phyloP scores from a whole-genome alignment of 53 echinoderm and acorn worm genomes.

The Zoroaster sp. region DNA sequence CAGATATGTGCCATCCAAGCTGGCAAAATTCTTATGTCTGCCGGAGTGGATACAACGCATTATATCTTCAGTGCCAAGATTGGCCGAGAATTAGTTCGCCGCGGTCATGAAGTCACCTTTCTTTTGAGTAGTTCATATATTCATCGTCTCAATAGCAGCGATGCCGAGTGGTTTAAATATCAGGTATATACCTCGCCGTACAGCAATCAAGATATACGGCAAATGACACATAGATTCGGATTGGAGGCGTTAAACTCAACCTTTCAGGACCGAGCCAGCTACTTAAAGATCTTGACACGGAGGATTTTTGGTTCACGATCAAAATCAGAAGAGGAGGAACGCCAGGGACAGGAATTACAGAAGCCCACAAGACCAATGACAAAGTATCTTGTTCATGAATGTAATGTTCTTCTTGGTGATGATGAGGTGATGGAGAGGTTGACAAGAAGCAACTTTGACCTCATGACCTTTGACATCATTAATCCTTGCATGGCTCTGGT shows the following conservation, averaged over 20 bases:
- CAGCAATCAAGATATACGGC: not conserved
- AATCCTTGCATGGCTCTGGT: constrained; percentile 43
- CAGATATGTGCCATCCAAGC: not conserved
- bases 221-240: not conserved
- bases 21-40: constrained; percentile 27
- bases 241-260: constrained; percentile 1
- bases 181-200: constrained; percentile 12
- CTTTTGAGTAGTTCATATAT: constrained; percentile 33
- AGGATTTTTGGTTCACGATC: not conserved
- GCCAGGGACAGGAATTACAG: not conserved
- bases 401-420: constrained; percentile 18
- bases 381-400: constrained; percentile 15
- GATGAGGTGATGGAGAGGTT: not conserved
- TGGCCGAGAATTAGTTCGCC: constrained; percentile 10
- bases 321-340: constrained; percentile 10
- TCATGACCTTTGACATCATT: constrained; percentile 38
- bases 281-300: not conserved
- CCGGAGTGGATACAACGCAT: constrained; percentile 33
- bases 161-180: constrained; percentile 38
- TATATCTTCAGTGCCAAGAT: constrained; percentile 27
- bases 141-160: constrained; percentile 30
- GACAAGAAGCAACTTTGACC: not conserved
- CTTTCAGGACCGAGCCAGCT: not conserved
- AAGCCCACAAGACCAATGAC: constrained; percentile 31
- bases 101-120: constrained; percentile 36